phyloP scores from a whole-genome alignment of 2,888 invertebrate species.

The Troides aeacus region DNA sequence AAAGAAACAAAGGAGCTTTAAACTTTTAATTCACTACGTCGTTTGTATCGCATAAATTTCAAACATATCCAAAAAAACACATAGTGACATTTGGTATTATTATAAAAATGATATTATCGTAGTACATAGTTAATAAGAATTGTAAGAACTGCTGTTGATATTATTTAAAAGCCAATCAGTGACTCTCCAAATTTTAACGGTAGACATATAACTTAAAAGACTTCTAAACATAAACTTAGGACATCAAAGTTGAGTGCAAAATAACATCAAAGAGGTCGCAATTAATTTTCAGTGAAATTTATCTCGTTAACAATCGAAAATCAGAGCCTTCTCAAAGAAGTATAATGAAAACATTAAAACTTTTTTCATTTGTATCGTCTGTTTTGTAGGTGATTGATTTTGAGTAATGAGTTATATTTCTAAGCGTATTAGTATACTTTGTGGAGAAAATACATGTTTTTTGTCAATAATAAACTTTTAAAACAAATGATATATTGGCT shows the following conservation, averaged over 20 bases:
- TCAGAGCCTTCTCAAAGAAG: constrained; percentile 64
- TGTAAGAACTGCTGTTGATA: too few species aligned
- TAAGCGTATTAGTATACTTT: too few species aligned
- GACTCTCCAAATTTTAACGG: constrained; percentile 43
- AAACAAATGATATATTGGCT: too few species aligned
- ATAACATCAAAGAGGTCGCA: constrained; percentile 77
- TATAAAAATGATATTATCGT: background rate
- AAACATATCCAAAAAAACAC: background rate
- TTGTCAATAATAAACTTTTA: too few species aligned
- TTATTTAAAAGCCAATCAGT: constrained; percentile 46
- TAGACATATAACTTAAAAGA: constrained; percentile 64
- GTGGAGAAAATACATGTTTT: too few species aligned
- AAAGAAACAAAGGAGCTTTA: constrained; percentile 19
- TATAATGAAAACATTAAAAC: constrained; percentile 73
- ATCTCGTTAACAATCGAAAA: constrained; percentile 74
- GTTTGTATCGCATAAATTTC: too few species aligned
- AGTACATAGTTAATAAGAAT: background rate
- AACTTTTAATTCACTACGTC: background rate
- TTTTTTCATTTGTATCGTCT: constrained; percentile 64
- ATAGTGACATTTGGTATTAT: background rate
- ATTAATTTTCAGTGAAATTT: constrained; percentile 79
- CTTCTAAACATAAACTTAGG: constrained; percentile 56
- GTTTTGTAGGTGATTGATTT: constrained; percentile 17
- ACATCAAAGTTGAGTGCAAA: constrained; percentile 69
- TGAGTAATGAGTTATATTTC: background rate